A percentile compares a stretch with the other conserved stretches of the same genome.
These are phyloP conservation scores for Antechinus stuartii DNA, from an alignment of 2,113 vertebrate genomes.

Conservation along the genomic window DNA sequence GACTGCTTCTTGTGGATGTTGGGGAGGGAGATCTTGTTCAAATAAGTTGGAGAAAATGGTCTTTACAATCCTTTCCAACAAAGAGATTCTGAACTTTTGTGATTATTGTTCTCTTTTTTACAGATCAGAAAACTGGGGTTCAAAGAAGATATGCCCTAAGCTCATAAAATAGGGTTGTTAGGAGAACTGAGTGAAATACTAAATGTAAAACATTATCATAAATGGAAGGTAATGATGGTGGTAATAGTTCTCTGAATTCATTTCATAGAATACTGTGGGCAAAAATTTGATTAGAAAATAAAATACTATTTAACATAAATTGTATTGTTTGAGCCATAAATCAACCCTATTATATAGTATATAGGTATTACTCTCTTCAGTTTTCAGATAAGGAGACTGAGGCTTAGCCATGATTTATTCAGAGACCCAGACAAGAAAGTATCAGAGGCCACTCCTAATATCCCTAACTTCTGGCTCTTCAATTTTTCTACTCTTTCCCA, in stretches of 20 bases:
- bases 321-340: background rate
- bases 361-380: background rate
- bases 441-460: background rate
- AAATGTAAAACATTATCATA: background rate
- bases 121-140: too few species aligned
- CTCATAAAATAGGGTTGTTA: background rate
- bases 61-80: too few species aligned
- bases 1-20: too few species aligned
- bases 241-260: background rate
- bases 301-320: background rate
- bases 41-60: too few species aligned
- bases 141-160: background rate
- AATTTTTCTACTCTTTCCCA: background rate
- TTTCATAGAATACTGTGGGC: background rate
- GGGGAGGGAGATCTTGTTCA: too few species aligned
- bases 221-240: background rate
- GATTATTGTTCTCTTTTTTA: too few species aligned
- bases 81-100: too few species aligned
- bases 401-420: background rate
- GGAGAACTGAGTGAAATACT: background rate
- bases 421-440: background rate
- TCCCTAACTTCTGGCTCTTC: background rate
- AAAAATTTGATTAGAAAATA: background rate
- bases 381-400: background rate
- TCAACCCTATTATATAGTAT: background rate